Evolutionary conservation across 2,797 vertebrate genomes (phyloP).

Genomic region (Acestrorhynchus altus): DNA sequence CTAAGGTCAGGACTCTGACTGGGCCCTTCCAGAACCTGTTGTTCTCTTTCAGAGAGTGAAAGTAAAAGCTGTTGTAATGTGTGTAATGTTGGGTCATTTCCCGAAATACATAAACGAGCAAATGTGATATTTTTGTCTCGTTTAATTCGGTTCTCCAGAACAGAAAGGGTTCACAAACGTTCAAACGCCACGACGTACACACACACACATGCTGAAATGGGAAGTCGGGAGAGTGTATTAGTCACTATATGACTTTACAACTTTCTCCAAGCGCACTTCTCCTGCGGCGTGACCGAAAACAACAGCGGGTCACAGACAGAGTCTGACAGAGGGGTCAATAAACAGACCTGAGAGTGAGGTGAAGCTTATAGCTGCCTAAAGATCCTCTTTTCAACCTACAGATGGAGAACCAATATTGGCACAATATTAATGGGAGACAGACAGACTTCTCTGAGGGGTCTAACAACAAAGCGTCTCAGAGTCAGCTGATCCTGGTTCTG

Average conservation of each 20-base stretch:
- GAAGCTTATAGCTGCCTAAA: background rate
- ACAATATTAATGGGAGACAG: background rate
- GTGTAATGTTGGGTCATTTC: no score
- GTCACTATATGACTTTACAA: constrained; percentile 38
- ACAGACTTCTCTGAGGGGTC: background rate
- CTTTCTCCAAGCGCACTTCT: constrained; percentile 27
- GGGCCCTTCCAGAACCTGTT: no score
- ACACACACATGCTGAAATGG: background rate
- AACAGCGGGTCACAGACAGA: background rate
- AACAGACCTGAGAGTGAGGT: background rate
- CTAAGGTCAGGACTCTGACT: no score
- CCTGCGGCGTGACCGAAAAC: background rate
- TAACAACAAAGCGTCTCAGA: background rate
- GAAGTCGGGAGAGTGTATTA: constrained; percentile 24
- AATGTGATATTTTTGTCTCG: no score
- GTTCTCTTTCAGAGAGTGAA: no score
- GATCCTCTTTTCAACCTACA: background rate
- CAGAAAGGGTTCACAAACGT: no score
- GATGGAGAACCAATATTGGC: background rate
- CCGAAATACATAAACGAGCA: no score
- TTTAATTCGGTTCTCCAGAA: no score
- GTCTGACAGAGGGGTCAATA: background rate
- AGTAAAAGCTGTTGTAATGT: no score
- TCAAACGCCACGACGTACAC: no score
- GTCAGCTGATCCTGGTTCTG: background rate